Conservation (phyloP, 2,797 vertebrate genomes). For the Knipowitschia caucasica region DNA sequence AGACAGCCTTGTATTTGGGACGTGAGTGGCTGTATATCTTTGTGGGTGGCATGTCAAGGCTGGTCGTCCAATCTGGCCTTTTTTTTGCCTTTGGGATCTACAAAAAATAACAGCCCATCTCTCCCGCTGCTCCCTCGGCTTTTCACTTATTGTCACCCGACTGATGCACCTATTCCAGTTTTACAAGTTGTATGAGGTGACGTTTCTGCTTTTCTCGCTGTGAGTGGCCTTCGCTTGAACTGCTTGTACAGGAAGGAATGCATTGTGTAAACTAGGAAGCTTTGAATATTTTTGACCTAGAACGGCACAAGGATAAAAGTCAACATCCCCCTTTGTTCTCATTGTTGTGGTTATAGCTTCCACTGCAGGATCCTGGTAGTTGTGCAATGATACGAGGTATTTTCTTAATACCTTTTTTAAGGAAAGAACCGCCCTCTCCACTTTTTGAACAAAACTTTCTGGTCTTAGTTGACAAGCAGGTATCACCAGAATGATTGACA, state of each 20-base stretch:
- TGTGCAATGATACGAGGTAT: neutral
- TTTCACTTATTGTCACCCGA: conserved; percentile 19
- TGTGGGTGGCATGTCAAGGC: conserved; percentile 34
- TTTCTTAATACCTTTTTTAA: too few relatives aligned
- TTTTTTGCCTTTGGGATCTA: conserved; percentile 36
- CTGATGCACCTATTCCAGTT: conserved; percentile 24
- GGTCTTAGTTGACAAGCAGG: too few relatives aligned
- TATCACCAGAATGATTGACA: too few relatives aligned
- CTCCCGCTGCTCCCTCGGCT: conserved; percentile 30
- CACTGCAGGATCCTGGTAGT: neutral
- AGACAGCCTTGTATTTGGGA: conserved; percentile 4
- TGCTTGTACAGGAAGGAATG: conserved; percentile 18
- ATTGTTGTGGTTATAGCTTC: neutral
- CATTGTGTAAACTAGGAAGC: conserved; percentile 2
- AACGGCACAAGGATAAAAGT: neutral
- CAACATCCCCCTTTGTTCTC: neutral
- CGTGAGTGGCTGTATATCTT: conserved; percentile 11
- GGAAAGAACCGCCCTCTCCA: too few relatives aligned
- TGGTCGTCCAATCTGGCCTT: conserved; percentile 30
- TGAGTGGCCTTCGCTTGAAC: conserved; percentile 6
- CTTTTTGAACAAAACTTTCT: too few relatives aligned
- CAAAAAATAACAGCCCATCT: conserved; percentile 36
- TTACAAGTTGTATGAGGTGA: conserved; percentile 23
- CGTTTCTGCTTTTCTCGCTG: conserved; percentile 6
- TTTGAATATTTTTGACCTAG: neutral